phyloP scores from a whole-genome alignment of 2,113 vertebrate genomes.

The Poecile atricapillus region DNA sequence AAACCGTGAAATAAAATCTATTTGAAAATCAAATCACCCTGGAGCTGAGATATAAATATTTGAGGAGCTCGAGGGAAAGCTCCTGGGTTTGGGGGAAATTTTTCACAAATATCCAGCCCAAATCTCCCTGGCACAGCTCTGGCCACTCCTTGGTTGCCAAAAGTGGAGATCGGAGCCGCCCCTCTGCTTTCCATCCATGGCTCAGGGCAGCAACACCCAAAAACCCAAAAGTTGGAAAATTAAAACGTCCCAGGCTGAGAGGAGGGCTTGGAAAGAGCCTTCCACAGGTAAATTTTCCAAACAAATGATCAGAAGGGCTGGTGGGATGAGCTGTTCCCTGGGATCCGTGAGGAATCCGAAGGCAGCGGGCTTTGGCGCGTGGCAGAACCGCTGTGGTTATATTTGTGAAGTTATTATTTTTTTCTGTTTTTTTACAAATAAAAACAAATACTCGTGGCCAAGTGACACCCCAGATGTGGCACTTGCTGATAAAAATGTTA shows the following conservation, averaged over 20 bases:
- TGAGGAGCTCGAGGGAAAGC: not conserved
- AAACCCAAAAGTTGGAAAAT: not conserved
- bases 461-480: too few species aligned
- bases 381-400: not conserved
- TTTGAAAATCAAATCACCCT: not conserved
- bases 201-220: not conserved
- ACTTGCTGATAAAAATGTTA: not conserved
- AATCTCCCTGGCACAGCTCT: too few species aligned
- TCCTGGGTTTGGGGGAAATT: not conserved
- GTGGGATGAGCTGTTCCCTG: not conserved
- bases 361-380: fast-evolving
- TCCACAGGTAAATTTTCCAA: not conserved
- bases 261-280: not conserved
- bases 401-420: too few species aligned
- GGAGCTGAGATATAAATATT: not conserved
- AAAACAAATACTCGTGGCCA: not conserved
- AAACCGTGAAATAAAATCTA: fast-evolving
- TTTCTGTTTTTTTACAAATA: not conserved
- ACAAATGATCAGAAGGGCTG: not conserved
- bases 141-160: fast-evolving
- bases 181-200: not conserved
- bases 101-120: too few species aligned
- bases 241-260: not conserved
- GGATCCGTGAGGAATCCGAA: not conserved
- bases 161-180: too few species aligned